Base-by-base conservation (phyloP, 2,888 invertebrate species). In the Folsomia manolachei region DNA sequence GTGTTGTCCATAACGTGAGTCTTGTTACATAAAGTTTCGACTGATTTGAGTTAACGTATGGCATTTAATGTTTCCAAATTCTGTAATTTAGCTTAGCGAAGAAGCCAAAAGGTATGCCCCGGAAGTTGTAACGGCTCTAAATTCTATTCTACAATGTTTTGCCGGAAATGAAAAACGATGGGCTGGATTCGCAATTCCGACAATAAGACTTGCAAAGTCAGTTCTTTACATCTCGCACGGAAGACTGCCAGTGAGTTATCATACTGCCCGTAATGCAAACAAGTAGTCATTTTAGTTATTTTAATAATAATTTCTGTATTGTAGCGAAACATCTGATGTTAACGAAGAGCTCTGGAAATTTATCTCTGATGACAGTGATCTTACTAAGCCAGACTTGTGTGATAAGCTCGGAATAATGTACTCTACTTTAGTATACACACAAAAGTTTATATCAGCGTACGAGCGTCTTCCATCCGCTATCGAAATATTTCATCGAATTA, bases 51-150 rank as follows among this genome's bases (percentile, higher is more conserved):
- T 56, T 21, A 56, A 7, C 21, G 7, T 56, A 21, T 56, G 19
- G n/a, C n/a, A n/a, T n/a, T n/a, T n/a, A n/a, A n/a, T n/a, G n/a
- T n/a, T 19, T 56, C n/a, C 18, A 19, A 56, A 19, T 56, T 56
- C 7, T 56, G n/a, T 77, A 73, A 86, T 87, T 73, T 84, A 90
- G 89, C 94, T 90, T 83, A 90, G 91, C 0, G 83, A 85, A 0
- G 83, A 92, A 51, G 94, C 94, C 0, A 93, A 93, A 84, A 86
- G 95, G 80, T 90, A 90, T 80, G 86, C 92, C 23, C 95, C 97
- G 0, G 89, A 93, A 19, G 90, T 88, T 0, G 85, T 95, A 0
- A 93, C 91, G 83, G 9, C 24, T 4, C 14, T 67, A 25, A 19
- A 2, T 18, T 67, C 67, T 14, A 60, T 67, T 23, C 19, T 67